Evolutionary conservation across 92 coral and sea anemone species (phyloP).

Genomic region (Palythoa grandis): DNA sequence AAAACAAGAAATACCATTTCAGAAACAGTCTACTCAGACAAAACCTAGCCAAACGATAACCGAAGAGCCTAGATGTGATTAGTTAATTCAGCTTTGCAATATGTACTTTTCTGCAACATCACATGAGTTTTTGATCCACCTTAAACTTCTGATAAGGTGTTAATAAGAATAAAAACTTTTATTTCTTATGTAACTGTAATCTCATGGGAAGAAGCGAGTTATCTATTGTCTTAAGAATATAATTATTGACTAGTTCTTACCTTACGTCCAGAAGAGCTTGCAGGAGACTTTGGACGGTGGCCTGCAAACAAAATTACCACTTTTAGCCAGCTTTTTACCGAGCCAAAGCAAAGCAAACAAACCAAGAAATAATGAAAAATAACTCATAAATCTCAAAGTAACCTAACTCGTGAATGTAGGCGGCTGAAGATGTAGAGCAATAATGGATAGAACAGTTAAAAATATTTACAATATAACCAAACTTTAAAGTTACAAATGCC

Average conservation of each 20-base stretch:
- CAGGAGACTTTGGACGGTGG: constrained; percentile 79
- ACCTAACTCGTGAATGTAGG: too few relatives aligned
- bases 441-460: too few relatives aligned
- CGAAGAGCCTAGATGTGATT: neutral
- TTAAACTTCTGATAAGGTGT: neutral
- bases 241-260: constrained; percentile 32
- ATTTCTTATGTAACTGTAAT: neutral
- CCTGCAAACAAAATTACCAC: constrained; percentile 30
- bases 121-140: neutral
- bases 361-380: neutral
- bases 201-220: neutral
- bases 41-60: neutral
- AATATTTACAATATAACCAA: too few relatives aligned
- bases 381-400: neutral
- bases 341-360: neutral
- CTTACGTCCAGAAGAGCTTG: constrained; percentile 86
- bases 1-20: neutral
- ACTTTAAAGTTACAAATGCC: too few relatives aligned
- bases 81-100: neutral
- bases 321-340: neutral
- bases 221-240: too few relatives aligned
- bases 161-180: neutral
- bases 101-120: neutral
- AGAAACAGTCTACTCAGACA: neutral
- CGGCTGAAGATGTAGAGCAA: too few relatives aligned